phyloP scores from a whole-genome alignment of 1,140 invertebrate species.

The Plodia interpunctella region DNA sequence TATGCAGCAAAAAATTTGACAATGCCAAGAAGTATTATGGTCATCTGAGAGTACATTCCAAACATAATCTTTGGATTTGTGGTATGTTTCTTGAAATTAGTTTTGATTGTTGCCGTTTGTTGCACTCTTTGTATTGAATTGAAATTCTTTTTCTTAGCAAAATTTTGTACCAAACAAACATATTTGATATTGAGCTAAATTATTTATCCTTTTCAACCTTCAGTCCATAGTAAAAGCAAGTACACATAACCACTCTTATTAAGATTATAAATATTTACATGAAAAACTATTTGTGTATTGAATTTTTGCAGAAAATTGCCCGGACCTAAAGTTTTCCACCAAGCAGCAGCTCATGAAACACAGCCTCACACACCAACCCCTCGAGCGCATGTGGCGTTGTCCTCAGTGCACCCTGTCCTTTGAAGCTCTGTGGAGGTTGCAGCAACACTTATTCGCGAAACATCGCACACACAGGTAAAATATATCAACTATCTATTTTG shows the following conservation, averaged over 20 bases:
- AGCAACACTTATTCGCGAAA: constrained; percentile 63
- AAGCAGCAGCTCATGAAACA: constrained; percentile 68
- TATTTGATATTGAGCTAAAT: too few species aligned
- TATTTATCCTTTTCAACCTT: too few species aligned
- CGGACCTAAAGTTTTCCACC: constrained; percentile 55
- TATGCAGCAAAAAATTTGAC: constrained; percentile 64
- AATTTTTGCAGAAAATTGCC: constrained; percentile 52
- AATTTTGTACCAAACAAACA: too few species aligned
- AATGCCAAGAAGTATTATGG: constrained; percentile 71
- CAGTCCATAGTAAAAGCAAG: too few species aligned
- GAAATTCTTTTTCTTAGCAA: too few species aligned
- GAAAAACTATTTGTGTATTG: neutral
- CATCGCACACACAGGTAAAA: constrained; percentile 59
- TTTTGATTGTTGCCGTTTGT: too few species aligned
- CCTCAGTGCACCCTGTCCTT: constrained; percentile 60
- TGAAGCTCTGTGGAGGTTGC: constrained; percentile 58
- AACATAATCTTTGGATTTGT: constrained; percentile 66
- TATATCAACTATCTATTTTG: neutral
- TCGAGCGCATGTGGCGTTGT: constrained; percentile 64
- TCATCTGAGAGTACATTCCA: constrained; percentile 63
- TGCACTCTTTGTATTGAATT: too few species aligned
- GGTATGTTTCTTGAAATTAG: constrained; percentile 36
- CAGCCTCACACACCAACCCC: constrained; percentile 52
- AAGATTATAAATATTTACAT: too few species aligned
- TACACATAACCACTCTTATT: too few species aligned